These are phyloP conservation scores for Philereme vetulata DNA, from an alignment of 2,888 invertebrate species.

Conservation along the genomic window DNA sequence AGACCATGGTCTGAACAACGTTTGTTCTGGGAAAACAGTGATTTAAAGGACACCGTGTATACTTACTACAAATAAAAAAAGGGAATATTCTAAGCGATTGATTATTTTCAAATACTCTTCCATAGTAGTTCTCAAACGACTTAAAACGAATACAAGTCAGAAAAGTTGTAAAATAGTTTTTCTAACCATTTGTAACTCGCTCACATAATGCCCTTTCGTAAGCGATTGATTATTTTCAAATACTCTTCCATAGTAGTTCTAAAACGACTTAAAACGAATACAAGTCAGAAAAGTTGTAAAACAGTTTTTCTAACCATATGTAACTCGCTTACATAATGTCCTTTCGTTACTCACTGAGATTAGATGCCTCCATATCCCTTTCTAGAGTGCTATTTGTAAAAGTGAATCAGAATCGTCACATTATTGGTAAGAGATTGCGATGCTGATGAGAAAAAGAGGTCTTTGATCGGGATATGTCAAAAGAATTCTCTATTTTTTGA, in stretches of 20 bases:
- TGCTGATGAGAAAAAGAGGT: not conserved
- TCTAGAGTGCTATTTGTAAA: conserved; percentile 10
- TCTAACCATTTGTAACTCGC: conserved; percentile 5
- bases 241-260: too few species aligned
- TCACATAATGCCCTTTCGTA: conserved; percentile 8
- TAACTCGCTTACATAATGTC: conserved; percentile 2
- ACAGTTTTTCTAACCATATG: conserved; percentile 3
- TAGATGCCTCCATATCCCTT: not conserved
- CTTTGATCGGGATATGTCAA: not conserved
- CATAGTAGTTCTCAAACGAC: not conserved
- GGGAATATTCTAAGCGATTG: too few species aligned
- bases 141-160: not conserved
- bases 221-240: too few species aligned
- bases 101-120: too few species aligned
- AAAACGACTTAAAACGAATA: not conserved
- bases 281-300: not conserved
- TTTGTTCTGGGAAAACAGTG: too few species aligned
- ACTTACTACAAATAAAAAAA: too few species aligned
- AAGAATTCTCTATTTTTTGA: not conserved
- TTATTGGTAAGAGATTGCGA: conserved; percentile 2
- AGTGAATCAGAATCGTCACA: conserved; percentile 8
- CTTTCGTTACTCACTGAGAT: conserved; percentile 13
- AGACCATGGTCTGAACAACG: too few species aligned
- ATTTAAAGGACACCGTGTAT: too few species aligned
- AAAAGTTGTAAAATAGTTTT: conserved; percentile 1